Evolutionary conservation across 2,888 invertebrate genomes (phyloP), one percentile per base, ranked within the genome.

Genomic region (Gymnosoma rotundatum): DNA sequence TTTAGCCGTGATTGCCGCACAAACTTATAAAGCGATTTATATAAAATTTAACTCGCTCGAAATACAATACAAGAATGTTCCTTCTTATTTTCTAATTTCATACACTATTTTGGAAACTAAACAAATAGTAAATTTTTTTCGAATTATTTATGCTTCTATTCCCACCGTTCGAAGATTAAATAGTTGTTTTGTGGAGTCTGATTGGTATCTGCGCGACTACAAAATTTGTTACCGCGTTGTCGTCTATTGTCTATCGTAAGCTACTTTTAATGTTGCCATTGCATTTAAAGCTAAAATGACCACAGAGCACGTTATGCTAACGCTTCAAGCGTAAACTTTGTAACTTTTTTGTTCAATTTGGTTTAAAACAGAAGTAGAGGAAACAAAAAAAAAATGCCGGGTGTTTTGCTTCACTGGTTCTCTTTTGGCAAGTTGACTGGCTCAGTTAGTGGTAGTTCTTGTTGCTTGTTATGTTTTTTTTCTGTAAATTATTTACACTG

Each of bases 291-390:
- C 64, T 54, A 63, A 78, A 84, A 84, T 84, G 78, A 84, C 81
- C 81, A 78, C 78, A 81, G 70, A 81, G 78, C 84, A 84, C 81
- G 84, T 78, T 64, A 84, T 74, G 74, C 70, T 78, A 75, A 75
- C 70, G 74, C 78, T 78, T 81, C 74, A 84, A 84, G 84, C 84
- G 84, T 81, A 84, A 84, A 84, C 78, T 61, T 81, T 61, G 32
- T 64, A 18, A 63, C 48, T 58, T 73, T 69, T 50, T 70, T 61
- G 20, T 58, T 50, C 61, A 70, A 60, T 54, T 69, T 74, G 16
- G 66, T 52, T 58, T 50, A 10, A 63, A 63, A 67, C 16, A 21
- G n/a, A 58, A 38, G 52, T 7, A 32, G 7, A 6, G 6, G 32
- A 32, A 32, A 7, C 8, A 32, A 32, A 32, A 32, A 32, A 32